Evolutionary conservation across 1,140 invertebrate species (phyloP), one percentile per base, ranked within the genome.

Genomic region (Drosophila asahinai): DNA sequence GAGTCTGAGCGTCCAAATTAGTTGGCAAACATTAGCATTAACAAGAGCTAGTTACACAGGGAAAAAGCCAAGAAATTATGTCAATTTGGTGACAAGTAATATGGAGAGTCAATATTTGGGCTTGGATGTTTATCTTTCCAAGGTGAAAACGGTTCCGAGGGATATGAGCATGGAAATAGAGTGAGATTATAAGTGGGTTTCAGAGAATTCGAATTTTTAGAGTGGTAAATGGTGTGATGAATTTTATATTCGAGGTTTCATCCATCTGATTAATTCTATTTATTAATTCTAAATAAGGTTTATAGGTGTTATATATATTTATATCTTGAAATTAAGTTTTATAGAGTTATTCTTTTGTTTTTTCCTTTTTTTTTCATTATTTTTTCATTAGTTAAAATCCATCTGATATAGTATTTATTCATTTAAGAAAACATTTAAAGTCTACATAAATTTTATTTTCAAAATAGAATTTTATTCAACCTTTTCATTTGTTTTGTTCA

Each of bases 1-100:
- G 52, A n/a, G 42, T 45, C 54, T 57, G 30, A 49, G 40, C 19
- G 30, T 30, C 38, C 60, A 74, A 66, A 66, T 65, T 80, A 65
- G 61, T 40, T 73, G 57, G 52, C 48, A 59, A 79, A 71, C 59
- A 79, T 79, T 27, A 42, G 51, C 25, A 43, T 61, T 54, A 74
- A 61, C 55, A 36, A 60, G n/a, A 40, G 45, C 22, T 43, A 17
- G 19, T 52, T 43, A 42, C 51, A 64, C 59, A 25, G 57, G 47
- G 52, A 72, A 48, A 58, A 75, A 36, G 15, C 15, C 22, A 33
- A 15, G 22, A 9, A 65, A 65, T 25, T 40, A 19, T 11, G 54
- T 43, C 27, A 65, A 45, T 61, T 11, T 19, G 11, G 55, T 55
- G 52, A 33, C 33, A 38, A 55, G 33, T 38, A 55, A 38, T 55